Percentiles rank a stretch among this genome's conserved stretches.
Evolutionary conservation across 2,797 vertebrate genomes (phyloP).

Genomic region (Allobates femoralis): DNA sequence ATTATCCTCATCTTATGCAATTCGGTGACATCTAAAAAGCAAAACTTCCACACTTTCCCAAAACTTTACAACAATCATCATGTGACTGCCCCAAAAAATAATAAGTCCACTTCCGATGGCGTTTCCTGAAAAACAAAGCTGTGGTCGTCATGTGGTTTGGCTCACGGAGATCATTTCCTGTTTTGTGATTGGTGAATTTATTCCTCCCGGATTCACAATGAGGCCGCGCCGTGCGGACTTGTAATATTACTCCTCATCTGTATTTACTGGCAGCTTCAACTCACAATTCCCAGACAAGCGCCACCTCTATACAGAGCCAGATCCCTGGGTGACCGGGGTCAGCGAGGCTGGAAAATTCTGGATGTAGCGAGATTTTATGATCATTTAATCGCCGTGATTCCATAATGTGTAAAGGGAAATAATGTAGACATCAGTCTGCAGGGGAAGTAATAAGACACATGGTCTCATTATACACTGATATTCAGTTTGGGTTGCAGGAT

Average conservation of each 20-base stretch:
- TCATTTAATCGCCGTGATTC: background rate
- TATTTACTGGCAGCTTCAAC: slow-evolving; percentile 8
- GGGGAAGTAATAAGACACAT: background rate
- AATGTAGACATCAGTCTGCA: background rate
- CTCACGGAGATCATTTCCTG: slow-evolving; percentile 17
- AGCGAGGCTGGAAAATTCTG: slow-evolving; percentile 1
- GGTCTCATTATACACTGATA: background rate
- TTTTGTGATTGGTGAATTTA: slow-evolving; percentile 3
- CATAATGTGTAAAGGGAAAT: slow-evolving; percentile 8
- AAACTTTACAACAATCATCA: slow-evolving; percentile 5
- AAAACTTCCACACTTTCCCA: slow-evolving; percentile 28
- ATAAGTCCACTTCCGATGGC: background rate
- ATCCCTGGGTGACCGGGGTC: background rate
- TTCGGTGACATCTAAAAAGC: background rate
- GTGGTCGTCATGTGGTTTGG: background rate
- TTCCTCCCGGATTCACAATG: background rate
- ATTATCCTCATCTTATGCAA: background rate
- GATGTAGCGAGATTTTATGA: background rate
- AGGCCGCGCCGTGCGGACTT: background rate
- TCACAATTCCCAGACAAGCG: slow-evolving; percentile 6
- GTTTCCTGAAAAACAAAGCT: slow-evolving; percentile 41
- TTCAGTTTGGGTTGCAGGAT: too few species aligned
- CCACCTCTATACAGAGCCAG: background rate
- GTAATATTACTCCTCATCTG: background rate
- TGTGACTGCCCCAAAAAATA: background rate